phyloP scores from a whole-genome alignment of 2,113 vertebrate species.

The Istiophorus platypterus region DNA sequence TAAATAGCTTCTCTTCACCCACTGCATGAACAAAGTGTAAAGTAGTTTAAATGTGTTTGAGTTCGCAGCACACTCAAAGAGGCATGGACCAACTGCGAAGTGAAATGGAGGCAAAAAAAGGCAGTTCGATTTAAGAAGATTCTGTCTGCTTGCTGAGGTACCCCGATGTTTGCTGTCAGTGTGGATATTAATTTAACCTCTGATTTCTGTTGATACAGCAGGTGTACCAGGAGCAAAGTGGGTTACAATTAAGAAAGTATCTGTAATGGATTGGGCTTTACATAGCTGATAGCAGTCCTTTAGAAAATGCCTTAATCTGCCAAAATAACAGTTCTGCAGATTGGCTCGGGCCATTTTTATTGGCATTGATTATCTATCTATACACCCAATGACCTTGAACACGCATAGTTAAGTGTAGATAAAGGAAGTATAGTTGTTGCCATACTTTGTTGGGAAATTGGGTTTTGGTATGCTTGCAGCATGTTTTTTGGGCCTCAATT shows the following conservation, averaged over 20 bases:
- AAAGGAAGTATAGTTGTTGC: neutral
- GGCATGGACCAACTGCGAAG: neutral
- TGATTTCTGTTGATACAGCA: neutral
- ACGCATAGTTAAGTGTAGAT: neutral
- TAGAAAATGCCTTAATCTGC: neutral
- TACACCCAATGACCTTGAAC: slow-evolving; percentile 15
- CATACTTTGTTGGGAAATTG: neutral
- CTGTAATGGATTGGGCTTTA: slow-evolving; percentile 1
- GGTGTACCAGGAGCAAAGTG: neutral
- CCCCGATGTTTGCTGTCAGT: slow-evolving; percentile 13
- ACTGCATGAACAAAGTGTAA: neutral
- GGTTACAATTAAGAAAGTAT: slow-evolving; percentile 1
- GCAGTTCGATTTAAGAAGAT: neutral
- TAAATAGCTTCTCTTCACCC: neutral
- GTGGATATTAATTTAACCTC: slow-evolving; percentile 9
- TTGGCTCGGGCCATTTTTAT: neutral
- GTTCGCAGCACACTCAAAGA: too few relatives aligned
- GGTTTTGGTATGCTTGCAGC: neutral
- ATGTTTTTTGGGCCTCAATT: neutral
- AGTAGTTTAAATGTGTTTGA: neutral
- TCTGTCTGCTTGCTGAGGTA: neutral
- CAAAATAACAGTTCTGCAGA: neutral
- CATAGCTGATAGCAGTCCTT: slow-evolving; percentile 4
- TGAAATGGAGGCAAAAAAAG: neutral
- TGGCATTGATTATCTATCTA: neutral